Percentiles rank a stretch among this genome's conserved stretches.
phyloP scores from a whole-genome alignment of 2,797 vertebrate species.

The Danio albolineatus region DNA sequence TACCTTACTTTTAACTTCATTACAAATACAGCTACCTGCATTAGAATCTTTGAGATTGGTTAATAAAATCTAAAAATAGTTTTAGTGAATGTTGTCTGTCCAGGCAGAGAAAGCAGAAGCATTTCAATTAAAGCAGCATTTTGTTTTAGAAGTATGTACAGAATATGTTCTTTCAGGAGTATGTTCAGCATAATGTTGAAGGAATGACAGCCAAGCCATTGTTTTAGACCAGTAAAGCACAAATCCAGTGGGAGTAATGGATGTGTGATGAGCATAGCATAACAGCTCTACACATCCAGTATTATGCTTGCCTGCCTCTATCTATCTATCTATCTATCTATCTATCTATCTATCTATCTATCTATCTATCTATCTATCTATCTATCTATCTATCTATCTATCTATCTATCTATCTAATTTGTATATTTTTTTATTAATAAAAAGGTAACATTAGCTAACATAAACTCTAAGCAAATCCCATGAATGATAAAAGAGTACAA shows the following conservation, averaged over 20 bases:
- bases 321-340: no score
- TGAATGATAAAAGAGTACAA: no score
- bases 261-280: background rate
- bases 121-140: background rate
- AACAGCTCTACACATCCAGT: no score
- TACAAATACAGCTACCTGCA: background rate
- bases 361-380: no score
- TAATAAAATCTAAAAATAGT: constrained; percentile 4
- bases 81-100: background rate
- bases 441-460: no score
- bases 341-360: no score
- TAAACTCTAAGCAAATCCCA: no score
- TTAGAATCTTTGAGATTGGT: background rate
- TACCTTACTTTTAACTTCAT: background rate
- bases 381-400: no score
- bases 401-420: no score
- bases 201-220: background rate
- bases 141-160: background rate
- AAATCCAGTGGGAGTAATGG: background rate
- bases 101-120: background rate
- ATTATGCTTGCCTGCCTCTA: no score
- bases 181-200: background rate
- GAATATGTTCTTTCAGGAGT: background rate
- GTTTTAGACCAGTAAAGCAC: background rate
- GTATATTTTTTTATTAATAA: no score